phyloP scores from a whole-genome alignment of 2,797 vertebrate species.

The Bradypodion pumilum region DNA sequence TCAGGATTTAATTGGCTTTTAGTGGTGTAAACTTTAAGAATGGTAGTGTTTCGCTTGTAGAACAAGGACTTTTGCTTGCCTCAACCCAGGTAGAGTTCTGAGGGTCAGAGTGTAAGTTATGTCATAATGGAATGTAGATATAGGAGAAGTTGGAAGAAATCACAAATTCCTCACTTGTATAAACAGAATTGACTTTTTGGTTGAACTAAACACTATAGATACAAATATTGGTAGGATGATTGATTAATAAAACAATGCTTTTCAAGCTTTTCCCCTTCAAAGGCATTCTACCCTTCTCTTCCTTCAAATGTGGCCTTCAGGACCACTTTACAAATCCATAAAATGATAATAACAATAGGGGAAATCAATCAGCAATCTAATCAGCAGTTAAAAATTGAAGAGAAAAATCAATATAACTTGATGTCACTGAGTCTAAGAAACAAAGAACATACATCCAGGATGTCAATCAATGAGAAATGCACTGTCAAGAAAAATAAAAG shows the following conservation, averaged over 20 bases:
- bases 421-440: neutral
- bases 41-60: neutral
- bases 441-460: neutral
- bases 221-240: neutral
- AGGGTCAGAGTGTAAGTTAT: neutral
- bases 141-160: neutral
- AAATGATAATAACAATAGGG: neutral
- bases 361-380: conserved; percentile 10
- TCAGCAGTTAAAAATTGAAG: neutral
- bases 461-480: neutral
- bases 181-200: neutral
- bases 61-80: neutral
- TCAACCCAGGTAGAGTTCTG: neutral
- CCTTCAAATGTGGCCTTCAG: neutral
- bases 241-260: neutral
- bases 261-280: neutral
- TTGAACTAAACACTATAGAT: neutral
- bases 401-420: neutral
- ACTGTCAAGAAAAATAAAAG: neutral
- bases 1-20: conserved; percentile 10
- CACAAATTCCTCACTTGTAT: neutral
- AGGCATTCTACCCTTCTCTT: neutral
- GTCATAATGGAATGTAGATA: neutral
- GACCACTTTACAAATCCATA: neutral
- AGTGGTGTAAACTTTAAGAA: neutral